phyloP scores from a whole-genome alignment of 1,140 invertebrate genomes.

The Solenopsis fugax region DNA sequence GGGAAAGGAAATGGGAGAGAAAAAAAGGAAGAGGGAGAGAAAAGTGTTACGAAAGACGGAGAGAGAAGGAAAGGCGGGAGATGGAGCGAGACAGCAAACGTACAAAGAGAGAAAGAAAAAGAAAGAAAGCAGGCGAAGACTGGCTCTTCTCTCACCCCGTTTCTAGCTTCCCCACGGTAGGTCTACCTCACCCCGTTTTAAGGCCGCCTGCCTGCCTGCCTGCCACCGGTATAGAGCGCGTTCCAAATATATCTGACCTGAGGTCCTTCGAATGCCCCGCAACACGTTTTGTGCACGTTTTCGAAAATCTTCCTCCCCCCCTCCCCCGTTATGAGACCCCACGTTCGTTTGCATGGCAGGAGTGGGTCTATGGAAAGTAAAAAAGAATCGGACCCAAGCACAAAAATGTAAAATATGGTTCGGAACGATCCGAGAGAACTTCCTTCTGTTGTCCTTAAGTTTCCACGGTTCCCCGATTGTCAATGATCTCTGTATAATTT shows the following conservation, averaged over 20 bases:
- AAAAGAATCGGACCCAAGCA: background rate
- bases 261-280: slow-evolving; percentile 8
- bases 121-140: slow-evolving; percentile 65
- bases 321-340: background rate
- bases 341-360: background rate
- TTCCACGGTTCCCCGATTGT: background rate
- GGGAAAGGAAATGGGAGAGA: slow-evolving; percentile 22
- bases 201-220: slow-evolving; percentile 57
- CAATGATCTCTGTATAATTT: background rate
- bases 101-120: slow-evolving; percentile 25
- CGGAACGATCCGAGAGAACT: background rate
- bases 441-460: background rate
- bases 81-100: background rate
- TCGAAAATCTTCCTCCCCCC: background rate
- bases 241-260: slow-evolving; percentile 70
- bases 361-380: background rate
- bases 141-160: slow-evolving; percentile 74
- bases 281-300: slow-evolving; percentile 51
- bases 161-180: slow-evolving; percentile 73
- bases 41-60: slow-evolving; percentile 31
- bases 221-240: slow-evolving; percentile 68
- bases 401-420: background rate
- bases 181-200: slow-evolving; percentile 64
- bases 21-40: slow-evolving; percentile 3
- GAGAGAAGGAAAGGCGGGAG: background rate